Percentiles rank a stretch among this genome's conserved stretches.
Conservation (phyloP, 2,888 invertebrate species). For the Cremastinae sp. region DNA sequence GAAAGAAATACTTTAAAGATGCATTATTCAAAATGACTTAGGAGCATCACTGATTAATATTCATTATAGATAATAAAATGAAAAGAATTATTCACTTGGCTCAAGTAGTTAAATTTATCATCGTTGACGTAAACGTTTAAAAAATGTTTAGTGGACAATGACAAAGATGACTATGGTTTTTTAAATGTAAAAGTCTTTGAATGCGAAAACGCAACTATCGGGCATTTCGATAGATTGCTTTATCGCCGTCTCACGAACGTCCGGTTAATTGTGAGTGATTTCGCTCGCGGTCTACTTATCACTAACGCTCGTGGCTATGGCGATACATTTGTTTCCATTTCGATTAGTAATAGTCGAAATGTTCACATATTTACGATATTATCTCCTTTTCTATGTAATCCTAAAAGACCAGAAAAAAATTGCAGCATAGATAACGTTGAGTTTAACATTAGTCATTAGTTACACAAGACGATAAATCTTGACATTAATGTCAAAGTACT, state of each 20-base stretch:
- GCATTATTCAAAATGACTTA: no score
- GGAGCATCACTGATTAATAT: no score
- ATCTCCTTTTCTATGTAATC: neutral
- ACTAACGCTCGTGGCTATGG: conserved; percentile 38
- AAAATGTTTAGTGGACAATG: neutral
- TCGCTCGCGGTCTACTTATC: conserved; percentile 48
- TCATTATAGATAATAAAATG: no score
- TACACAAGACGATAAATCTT: no score
- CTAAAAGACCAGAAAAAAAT: neutral
- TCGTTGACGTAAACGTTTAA: neutral
- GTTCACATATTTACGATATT: conserved; percentile 5
- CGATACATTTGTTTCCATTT: conserved; percentile 19
- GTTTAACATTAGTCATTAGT: no score
- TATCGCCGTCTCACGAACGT: conserved; percentile 45
- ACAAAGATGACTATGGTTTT: neutral
- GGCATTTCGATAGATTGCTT: conserved; percentile 33
- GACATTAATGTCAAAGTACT: no score
- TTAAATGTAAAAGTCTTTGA: neutral
- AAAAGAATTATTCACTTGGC: no score
- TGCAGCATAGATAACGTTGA: neutral
- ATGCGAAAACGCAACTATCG: neutral
- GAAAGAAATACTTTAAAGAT: no score
- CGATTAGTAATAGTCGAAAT: conserved; percentile 36
- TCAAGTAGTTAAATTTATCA: no score
- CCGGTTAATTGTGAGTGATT: conserved; percentile 27